Base-by-base conservation (phyloP, 1,140 invertebrate species). In the Epicauta chinensis region DNA sequence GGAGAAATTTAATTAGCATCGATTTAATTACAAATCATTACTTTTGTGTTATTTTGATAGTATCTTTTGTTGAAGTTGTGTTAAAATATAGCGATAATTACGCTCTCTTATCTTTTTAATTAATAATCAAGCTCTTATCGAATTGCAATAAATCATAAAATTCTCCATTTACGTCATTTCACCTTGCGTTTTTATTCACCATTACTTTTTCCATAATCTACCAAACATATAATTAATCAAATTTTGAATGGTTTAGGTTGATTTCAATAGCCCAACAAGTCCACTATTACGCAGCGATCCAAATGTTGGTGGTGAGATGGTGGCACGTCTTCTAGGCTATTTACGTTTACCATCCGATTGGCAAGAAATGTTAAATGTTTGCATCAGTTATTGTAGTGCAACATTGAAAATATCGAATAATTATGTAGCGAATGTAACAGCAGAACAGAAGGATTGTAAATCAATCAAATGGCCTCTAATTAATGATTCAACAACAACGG, bases 311-410 rank as follows among this genome's bases (percentile, higher is more conserved):
- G 84, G 86, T 5, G 77, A 84, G 55, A 87, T 86, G 76, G 78
- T 86, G 23, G 87, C 87, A 0, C 73, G 84, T 11, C 70, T 94
- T 0, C 65, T 82, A 5, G 92, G 91, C 0, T 95, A 86, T 67
- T 73, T 95, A 1, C 79, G 89, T 62, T 87, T 89, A 17, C 83
- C 79, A 7, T 75, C 77, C 16, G 73, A 77, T 42, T 89, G 84
- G 84, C 79, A 81, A 3, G 86, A 89, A 67, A 76, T 80, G 11
- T 68, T 89, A 13, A 79, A 83, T 60, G 77, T 89, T 17, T 88
- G 87, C 61, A 83, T 87, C 0, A 85, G 85, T 53, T 80, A 83
- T 50, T 80, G 82, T 12, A 75, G 75, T n/a, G 78, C 82, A 0
- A 77, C 76, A 1, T 67, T 86, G 7, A 71, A 70, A n/a, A 68